Base-by-base conservation (phyloP, 2,888 invertebrate genomes). In the Caenorhabditis imperialis region DNA sequence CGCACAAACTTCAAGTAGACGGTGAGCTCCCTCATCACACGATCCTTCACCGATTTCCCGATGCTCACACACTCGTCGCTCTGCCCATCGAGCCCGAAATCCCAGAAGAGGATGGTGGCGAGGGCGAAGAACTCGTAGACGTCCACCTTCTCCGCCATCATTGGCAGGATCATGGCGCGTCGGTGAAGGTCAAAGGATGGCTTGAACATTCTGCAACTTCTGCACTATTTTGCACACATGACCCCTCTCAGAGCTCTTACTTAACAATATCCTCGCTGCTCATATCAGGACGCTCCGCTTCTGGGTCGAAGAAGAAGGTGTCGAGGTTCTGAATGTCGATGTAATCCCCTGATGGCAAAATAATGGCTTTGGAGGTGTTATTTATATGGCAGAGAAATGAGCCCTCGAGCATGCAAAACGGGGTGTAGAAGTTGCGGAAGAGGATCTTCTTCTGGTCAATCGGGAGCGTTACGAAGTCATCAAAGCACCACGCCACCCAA, bases 401-500 rank as follows among this genome's bases (percentile, higher is more conserved):
- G 2, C 61, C 55, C 50, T 74, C 67, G 20, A 74, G 42, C 60
- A 74, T 38, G 7, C 37, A 50, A 38, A 74, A 74, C 12, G 48
- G 22, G 4, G 67, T 48, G 38, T 55, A 74, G 51, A 74, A 74
- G n/a, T 74, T 74, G n/a, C 45, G 54, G 57, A 74, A 74, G 1
- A 74, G 51, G 0, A 74, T 44, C 44, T 55, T 67, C 71, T 74
- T 74, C 16, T 74, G 74, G 35, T 74, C 74, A 12, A 67, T 55
- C 1, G 74, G 51, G 23, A 74, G 35, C 4, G 22, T 3, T 0
- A 38, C 55, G 25, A 74, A 74, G 5, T 62, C 67, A n/a, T 74
- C 74, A 25, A 74, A 74, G 55, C 74, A 61, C 57, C 61, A 61
- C 0, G 74, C 55, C 2, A 74, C 33, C 74, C 74, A 74, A 53